phyloP scores from a whole-genome alignment of 2,888 invertebrate species.

The Acleris cristana region DNA sequence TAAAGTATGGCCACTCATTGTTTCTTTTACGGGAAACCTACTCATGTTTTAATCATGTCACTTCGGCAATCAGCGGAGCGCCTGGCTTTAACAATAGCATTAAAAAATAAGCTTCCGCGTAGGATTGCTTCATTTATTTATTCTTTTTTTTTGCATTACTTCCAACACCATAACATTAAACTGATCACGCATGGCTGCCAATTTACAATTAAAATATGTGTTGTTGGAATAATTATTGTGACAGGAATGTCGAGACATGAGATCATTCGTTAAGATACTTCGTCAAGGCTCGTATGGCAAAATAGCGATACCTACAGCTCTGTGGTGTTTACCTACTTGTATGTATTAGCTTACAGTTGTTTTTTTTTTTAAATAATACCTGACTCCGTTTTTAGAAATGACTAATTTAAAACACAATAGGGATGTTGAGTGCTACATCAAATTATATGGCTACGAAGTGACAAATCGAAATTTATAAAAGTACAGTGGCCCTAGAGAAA shows the following conservation, averaged over 20 bases:
- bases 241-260: conserved; percentile 66
- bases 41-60: conserved; percentile 31
- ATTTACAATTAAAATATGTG: conserved; percentile 70
- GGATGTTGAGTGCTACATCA: too few relatives aligned
- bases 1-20: conserved; percentile 21
- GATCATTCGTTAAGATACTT: conserved; percentile 53
- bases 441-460: too few relatives aligned
- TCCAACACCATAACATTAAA: conserved; percentile 44
- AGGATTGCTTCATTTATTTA: conserved; percentile 41
- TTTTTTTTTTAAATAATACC: too few relatives aligned
- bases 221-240: conserved; percentile 61
- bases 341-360: too few relatives aligned
- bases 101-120: conserved; percentile 54
- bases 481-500: too few relatives aligned
- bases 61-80: conserved; percentile 15
- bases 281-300: too few relatives aligned
- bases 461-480: too few relatives aligned
- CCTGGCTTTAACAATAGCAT: conserved; percentile 42
- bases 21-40: conserved; percentile 29
- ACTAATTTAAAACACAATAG: too few relatives aligned
- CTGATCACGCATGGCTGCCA: conserved; percentile 55
- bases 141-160: conserved; percentile 45
- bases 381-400: too few relatives aligned
- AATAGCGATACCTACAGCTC: too few relatives aligned
- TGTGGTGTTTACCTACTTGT: too few relatives aligned